Evolutionary conservation across 2,888 invertebrate species (phyloP).

Genomic region (Meiosimyza platycephala): DNA sequence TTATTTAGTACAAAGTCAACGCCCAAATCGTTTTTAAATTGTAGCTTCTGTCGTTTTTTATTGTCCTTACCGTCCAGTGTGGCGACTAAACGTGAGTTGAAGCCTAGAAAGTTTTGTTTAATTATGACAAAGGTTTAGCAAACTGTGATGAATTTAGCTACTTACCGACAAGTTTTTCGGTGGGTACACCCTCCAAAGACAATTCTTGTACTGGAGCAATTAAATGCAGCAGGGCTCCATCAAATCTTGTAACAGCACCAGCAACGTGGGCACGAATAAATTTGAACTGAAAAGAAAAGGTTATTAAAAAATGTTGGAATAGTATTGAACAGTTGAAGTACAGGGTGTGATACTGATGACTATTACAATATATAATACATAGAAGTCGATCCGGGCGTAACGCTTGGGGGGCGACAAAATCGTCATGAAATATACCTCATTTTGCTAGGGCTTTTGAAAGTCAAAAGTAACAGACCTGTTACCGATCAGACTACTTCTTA

Average conservation of each 20-base stretch:
- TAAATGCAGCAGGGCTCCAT: constrained; percentile 73
- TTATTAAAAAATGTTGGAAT: too few species aligned
- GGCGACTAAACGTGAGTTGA: constrained; percentile 74
- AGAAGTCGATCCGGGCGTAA: too few species aligned
- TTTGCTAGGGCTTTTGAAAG: too few species aligned
- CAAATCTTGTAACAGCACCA: constrained; percentile 68
- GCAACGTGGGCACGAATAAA: constrained; percentile 54
- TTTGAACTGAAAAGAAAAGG: constrained; percentile 53
- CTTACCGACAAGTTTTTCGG: constrained; percentile 65
- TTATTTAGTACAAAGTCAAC: constrained; percentile 72
- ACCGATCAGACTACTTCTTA: too few species aligned
- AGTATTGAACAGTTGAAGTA: background rate
- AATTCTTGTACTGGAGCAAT: constrained; percentile 72
- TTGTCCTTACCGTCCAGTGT: constrained; percentile 73
- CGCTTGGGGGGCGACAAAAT: too few species aligned
- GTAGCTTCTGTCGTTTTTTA: constrained; percentile 72
- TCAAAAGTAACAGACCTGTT: too few species aligned
- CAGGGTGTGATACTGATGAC: too few species aligned
- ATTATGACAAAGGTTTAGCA: constrained; percentile 39
- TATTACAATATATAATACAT: too few species aligned
- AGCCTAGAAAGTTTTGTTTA: constrained; percentile 64
- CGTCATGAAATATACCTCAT: too few species aligned
- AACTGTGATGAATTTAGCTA: constrained; percentile 49
- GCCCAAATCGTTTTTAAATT: constrained; percentile 73
- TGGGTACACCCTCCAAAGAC: constrained; percentile 67